Percentiles rank a stretch among this genome's conserved stretches.
These are phyloP conservation scores for Neomonachus schauinslandi DNA, from an alignment of 2,113 vertebrate species.

Conservation along the genomic window DNA sequence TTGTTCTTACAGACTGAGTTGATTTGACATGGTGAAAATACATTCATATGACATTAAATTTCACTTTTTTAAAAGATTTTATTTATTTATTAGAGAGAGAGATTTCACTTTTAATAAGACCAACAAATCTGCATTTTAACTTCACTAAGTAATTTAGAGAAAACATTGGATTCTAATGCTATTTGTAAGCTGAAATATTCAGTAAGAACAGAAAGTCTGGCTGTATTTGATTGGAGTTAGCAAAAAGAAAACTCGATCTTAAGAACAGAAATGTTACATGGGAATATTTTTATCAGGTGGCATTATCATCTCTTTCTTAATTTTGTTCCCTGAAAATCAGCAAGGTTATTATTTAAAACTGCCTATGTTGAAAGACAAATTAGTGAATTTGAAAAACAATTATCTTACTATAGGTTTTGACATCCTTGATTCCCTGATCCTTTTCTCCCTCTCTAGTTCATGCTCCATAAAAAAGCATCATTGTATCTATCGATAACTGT, in stretches of 20 bases:
- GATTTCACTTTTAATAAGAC: constrained; percentile 52
- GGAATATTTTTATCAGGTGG: fast-evolving
- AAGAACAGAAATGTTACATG: constrained; percentile 51
- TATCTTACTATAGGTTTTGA: neutral
- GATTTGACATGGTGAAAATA: constrained; percentile 35
- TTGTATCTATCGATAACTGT: neutral
- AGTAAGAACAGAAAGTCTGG: constrained; percentile 53
- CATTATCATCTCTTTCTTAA: constrained; percentile 62
- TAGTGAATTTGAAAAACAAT: constrained; percentile 43
- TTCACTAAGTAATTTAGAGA: neutral
- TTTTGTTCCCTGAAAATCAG: constrained; percentile 74
- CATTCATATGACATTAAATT: constrained; percentile 67
- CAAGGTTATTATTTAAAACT: constrained; percentile 60
- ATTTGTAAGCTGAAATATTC: constrained; percentile 63
- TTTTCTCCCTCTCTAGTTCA: neutral
- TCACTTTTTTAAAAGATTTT: neutral
- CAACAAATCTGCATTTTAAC: constrained; percentile 53
- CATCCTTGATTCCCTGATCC: neutral
- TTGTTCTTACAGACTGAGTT: neutral
- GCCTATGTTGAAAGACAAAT: constrained; percentile 40
- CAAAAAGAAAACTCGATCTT: neutral
- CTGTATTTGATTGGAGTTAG: constrained; percentile 72
- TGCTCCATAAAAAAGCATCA: neutral
- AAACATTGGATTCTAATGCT: constrained; percentile 35
- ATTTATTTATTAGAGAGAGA: no score